Percentiles rank a stretch among this genome's conserved stretches.
Evolutionary conservation across 1,140 invertebrate species (phyloP).

Genomic region (Drosophila mayri): DNA sequence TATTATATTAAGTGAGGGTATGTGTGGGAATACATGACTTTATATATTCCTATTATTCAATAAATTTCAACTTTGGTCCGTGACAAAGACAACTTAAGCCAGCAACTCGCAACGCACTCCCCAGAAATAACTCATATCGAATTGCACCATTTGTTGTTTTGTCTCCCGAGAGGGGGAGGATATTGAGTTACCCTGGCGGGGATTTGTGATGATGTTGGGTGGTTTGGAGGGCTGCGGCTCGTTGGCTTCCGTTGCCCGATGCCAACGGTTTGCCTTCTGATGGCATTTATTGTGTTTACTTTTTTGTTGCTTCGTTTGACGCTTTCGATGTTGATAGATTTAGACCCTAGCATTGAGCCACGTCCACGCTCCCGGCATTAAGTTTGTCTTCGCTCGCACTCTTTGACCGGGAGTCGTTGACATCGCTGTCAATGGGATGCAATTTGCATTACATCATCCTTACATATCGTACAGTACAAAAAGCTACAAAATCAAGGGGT

Average conservation of each 20-base stretch:
- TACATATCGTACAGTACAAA: slow-evolving; percentile 68
- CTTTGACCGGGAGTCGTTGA: slow-evolving; percentile 39
- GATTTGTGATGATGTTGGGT: slow-evolving; percentile 32
- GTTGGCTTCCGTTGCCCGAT: slow-evolving; percentile 54
- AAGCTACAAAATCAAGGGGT: slow-evolving; percentile 54
- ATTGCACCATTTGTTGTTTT: slow-evolving; percentile 79
- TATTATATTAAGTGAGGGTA: too few species aligned
- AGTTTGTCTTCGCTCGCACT: slow-evolving; percentile 80
- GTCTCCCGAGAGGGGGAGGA: slow-evolving; percentile 57
- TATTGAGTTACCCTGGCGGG: slow-evolving; percentile 58
- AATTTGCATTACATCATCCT: slow-evolving; percentile 59
- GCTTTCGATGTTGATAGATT: slow-evolving; percentile 80
- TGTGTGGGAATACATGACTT: too few species aligned
- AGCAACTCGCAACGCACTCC: slow-evolving; percentile 41
- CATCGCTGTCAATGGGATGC: slow-evolving; percentile 51
- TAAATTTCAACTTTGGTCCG: slow-evolving; percentile 33
- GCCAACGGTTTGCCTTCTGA: slow-evolving; percentile 27
- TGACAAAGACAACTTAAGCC: slow-evolving; percentile 37
- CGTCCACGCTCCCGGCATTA: slow-evolving; percentile 56
- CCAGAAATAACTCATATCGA: slow-evolving; percentile 66
- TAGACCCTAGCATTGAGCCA: slow-evolving; percentile 55
- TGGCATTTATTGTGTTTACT: slow-evolving; percentile 31
- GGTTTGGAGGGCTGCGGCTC: slow-evolving; percentile 39
- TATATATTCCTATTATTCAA: slow-evolving; percentile 41
- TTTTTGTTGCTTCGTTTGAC: slow-evolving; percentile 59